Conservation (phyloP, 2,113 vertebrate genomes). For the Tachuris rubrigastra region DNA sequence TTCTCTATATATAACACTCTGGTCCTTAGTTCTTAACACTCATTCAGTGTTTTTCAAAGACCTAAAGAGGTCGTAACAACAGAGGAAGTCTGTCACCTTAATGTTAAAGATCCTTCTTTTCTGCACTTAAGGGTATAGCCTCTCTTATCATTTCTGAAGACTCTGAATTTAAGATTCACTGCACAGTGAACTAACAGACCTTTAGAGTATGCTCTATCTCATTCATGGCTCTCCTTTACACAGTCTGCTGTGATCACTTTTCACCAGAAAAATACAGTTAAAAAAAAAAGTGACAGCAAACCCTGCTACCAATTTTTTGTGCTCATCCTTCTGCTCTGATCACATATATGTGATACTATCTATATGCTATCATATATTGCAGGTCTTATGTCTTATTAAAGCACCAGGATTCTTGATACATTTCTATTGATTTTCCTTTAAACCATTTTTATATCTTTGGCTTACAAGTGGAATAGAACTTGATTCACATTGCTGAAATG, state of each 20-base stretch:
- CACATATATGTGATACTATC: not conserved
- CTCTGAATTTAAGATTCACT: not conserved
- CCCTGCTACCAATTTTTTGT: not conserved
- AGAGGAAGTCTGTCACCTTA: not conserved
- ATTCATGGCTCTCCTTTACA: not conserved
- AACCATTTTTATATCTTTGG: conserved; percentile 16
- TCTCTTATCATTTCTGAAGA: conserved; percentile 16
- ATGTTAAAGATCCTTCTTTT: conserved; percentile 43
- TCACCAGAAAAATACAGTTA: not conserved
- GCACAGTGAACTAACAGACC: not conserved
- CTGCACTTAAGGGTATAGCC: not conserved
- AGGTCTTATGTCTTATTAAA: conserved; percentile 5
- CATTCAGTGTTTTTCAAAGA: not conserved
- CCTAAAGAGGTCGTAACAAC: not conserved
- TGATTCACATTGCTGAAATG: conserved; percentile 1
- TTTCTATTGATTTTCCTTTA: conserved; percentile 25
- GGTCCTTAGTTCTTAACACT: not conserved
- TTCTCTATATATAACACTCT: not conserved
- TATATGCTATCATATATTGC: not conserved
- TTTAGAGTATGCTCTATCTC: not conserved
- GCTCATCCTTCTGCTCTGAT: not conserved
- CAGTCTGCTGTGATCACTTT: not conserved
- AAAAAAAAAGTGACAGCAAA: not conserved
- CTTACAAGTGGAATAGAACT: not conserved
- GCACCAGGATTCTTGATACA: not conserved